phyloP scores from a whole-genome alignment of 2,113 vertebrate species.

The Mobula birostris region DNA sequence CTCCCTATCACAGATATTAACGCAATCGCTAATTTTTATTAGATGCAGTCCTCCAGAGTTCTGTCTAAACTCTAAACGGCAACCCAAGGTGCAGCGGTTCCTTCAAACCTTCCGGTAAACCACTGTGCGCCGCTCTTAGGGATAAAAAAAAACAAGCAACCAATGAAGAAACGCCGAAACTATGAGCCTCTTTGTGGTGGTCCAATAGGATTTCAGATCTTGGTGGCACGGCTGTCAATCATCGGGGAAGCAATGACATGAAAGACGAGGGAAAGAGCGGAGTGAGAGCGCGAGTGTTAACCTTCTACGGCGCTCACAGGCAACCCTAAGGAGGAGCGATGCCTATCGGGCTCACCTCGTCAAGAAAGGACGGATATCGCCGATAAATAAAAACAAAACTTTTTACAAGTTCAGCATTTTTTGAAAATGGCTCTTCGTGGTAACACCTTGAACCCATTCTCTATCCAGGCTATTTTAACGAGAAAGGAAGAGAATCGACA shows the following conservation, averaged over 20 bases:
- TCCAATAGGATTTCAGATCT: background rate
- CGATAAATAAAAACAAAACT: background rate
- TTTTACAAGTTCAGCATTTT: slow-evolving; percentile 24
- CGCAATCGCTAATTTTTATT: background rate
- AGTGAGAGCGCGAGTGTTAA: slow-evolving; percentile 52
- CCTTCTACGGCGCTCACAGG: slow-evolving; percentile 28
- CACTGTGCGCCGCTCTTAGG: no score
- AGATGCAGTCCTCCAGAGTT: no score
- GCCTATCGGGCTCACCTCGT: background rate
- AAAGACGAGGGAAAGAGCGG: slow-evolving; percentile 57
- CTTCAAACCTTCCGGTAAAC: background rate
- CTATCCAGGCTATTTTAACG: slow-evolving; percentile 88
- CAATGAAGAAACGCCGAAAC: background rate
- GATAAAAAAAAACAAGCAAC: background rate
- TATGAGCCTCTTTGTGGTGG: background rate
- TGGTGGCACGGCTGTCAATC: slow-evolving; percentile 60
- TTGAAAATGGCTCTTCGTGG: slow-evolving; percentile 71
- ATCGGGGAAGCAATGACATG: slow-evolving; percentile 63
- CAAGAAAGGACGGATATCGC: background rate
- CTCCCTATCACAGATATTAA: background rate
- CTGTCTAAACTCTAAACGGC: background rate
- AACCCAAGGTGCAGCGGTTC: background rate
- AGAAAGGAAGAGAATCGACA: slow-evolving; percentile 72
- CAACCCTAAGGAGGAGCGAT: slow-evolving; percentile 9
- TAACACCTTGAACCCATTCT: slow-evolving; percentile 77